Evolutionary conservation across 2,113 vertebrate species (phyloP).

Genomic region (Tragelaphus scriptus): DNA sequence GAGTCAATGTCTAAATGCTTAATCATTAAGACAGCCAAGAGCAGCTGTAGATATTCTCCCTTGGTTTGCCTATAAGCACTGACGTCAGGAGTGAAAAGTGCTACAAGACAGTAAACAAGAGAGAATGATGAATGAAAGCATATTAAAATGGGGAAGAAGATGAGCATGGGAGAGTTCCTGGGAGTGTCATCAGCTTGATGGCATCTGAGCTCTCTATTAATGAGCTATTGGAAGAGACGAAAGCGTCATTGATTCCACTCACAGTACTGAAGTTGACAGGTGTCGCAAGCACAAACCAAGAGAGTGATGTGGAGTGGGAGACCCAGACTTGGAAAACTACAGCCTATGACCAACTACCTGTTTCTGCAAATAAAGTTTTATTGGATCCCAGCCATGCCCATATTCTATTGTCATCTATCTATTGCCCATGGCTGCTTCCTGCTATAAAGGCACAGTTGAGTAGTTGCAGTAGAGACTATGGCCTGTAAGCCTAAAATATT

Average conservation of each 20-base stretch:
- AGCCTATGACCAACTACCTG: neutral
- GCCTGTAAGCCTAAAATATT: neutral
- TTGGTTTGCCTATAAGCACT: slow-evolving; percentile 39
- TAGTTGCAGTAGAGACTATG: neutral
- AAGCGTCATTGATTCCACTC: slow-evolving; percentile 12
- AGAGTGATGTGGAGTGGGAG: neutral
- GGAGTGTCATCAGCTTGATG: slow-evolving; percentile 12
- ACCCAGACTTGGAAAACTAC: neutral
- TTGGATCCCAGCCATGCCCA: neutral
- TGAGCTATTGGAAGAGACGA: neutral
- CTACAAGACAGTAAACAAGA: slow-evolving; percentile 63
- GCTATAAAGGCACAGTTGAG: neutral
- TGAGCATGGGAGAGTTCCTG: slow-evolving; percentile 1
- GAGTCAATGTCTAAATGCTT: neutral
- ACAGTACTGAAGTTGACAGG: neutral
- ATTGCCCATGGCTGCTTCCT: neutral
- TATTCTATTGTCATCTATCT: neutral
- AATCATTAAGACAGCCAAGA: slow-evolving; percentile 56
- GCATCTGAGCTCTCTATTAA: slow-evolving; percentile 61
- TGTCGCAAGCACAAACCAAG: neutral
- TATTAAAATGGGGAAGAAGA: slow-evolving; percentile 45
- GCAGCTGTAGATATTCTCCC: slow-evolving; percentile 29
- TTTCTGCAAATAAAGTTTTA: neutral
- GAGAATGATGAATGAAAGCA: slow-evolving; percentile 50
- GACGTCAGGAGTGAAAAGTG: slow-evolving; percentile 57